Base-by-base conservation (phyloP, 2,888 invertebrate genomes). In the Sphaerophoria rueppellii region DNA sequence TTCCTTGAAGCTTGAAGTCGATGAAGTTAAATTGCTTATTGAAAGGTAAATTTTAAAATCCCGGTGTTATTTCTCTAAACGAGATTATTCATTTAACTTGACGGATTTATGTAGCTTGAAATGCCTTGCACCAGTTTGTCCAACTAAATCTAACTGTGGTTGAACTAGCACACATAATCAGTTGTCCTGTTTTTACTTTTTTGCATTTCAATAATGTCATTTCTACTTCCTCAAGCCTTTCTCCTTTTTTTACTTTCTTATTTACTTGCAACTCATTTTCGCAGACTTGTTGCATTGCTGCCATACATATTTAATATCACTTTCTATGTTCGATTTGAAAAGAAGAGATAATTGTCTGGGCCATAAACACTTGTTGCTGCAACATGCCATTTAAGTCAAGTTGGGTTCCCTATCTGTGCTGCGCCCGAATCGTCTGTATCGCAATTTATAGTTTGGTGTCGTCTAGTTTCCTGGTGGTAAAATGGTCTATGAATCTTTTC, bases 241-340 rank as follows among this genome's bases (percentile, higher is more conserved):
- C 80, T 74, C 69, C 60, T 54, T 61, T 7, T 73, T 60, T 7
- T 50, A 37, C 14, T 37, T 58, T 58, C 16, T 35, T 55, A n/a
- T 46, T 32, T 61, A 46, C n/a, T 37, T 37, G 37, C 57, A 46
- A 52, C 16, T 35, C 57, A 50, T 52, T 69, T 65, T 35, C 50
- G 6, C 40, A 37, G 57, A 65, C 65, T 24, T 16, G 48, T 63
- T 71, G 9, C 50, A 24, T 35, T 46, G 16, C 7, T 12, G 6
- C 11, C 43, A 32, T 46, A 50, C 55, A 50, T 54, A 60, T 50
- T 50, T 35, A 32, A 70, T 75, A 71, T 81, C 71, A 75, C 75
- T 81, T 81, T 81, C 80, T 71, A 81, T 65, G 57, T 12, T 40
- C 24, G 43, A 58, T 58, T 9, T 34, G 43, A 50, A 72, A 58